Percentiles rank a stretch among this genome's conserved stretches.
These are phyloP conservation scores for Drosophila parthenogenetica DNA, from an alignment of 2,888 invertebrate genomes.

Conservation along the genomic window DNA sequence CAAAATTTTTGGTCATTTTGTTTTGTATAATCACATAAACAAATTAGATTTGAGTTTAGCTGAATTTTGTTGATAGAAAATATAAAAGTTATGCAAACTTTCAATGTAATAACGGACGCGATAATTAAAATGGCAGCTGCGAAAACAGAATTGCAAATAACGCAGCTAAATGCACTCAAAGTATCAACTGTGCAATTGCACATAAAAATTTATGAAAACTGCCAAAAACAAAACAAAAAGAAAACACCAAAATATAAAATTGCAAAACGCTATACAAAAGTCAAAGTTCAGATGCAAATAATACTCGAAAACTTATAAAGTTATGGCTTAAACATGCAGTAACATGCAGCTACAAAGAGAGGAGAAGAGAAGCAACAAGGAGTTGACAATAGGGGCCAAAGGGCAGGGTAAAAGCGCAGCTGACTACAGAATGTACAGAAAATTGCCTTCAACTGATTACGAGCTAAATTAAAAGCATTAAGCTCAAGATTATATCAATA, in stretches of 20 bases:
- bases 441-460: constrained; percentile 45
- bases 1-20: too few species aligned
- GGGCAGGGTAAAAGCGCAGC: not conserved
- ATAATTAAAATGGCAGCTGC: constrained; percentile 46
- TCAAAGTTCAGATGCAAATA: constrained; percentile 2
- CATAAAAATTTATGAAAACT: constrained; percentile 21
- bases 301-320: not conserved
- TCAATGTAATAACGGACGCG: constrained; percentile 27
- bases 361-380: not conserved
- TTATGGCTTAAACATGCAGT: not conserved
- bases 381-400: not conserved
- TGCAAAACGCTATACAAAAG: constrained; percentile 1
- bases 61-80: not conserved
- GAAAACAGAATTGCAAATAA: constrained; percentile 19
- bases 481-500: constrained; percentile 70
- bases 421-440: constrained; percentile 18
- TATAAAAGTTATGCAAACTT: constrained; percentile 23
- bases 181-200: constrained; percentile 5
- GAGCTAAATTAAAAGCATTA: constrained; percentile 73
- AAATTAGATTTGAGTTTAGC: constrained; percentile 1
- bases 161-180: constrained; percentile 17
- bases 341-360: not conserved
- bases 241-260: not conserved
- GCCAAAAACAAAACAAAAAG: not conserved
- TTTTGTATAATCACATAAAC: not conserved